phyloP scores from a whole-genome alignment of 2,888 invertebrate genomes.

The Amphipoea lucens region DNA sequence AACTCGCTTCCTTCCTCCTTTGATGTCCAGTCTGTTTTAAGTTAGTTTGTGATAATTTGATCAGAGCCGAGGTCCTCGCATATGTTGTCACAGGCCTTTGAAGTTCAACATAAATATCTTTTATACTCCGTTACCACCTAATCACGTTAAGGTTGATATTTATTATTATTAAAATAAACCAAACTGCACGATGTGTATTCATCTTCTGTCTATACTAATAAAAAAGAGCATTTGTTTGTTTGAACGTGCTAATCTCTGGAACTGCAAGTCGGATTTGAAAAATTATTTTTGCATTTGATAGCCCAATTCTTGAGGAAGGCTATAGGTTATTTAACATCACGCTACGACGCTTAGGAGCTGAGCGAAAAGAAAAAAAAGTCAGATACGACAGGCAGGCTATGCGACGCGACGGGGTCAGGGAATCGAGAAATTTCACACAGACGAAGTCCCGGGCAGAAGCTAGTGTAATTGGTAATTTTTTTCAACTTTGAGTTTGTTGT shows the following conservation, averaged over 20 bases:
- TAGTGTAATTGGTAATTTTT: constrained; percentile 25
- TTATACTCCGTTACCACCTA: constrained; percentile 37
- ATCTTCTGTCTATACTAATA: neutral
- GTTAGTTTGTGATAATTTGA: constrained; percentile 78
- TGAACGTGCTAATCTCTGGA: neutral
- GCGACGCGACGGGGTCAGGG: too few relatives aligned
- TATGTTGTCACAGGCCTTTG: constrained; percentile 60
- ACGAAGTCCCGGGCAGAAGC: too few relatives aligned
- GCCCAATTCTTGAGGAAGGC: too few relatives aligned
- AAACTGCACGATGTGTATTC: constrained; percentile 7
- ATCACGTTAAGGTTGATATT: constrained; percentile 40
- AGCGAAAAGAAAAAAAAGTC: too few relatives aligned
- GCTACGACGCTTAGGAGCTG: too few relatives aligned
- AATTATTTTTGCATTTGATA: too few relatives aligned
- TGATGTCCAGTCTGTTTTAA: constrained; percentile 75
- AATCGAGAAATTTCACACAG: too few relatives aligned
- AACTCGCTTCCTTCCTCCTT: constrained; percentile 72
- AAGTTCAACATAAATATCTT: constrained; percentile 59
- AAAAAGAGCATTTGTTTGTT: neutral
- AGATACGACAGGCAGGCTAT: too few relatives aligned
- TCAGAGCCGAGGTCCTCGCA: constrained; percentile 61
- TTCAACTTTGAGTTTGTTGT: constrained; percentile 21
- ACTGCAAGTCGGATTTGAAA: too few relatives aligned
- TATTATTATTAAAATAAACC: constrained; percentile 32
- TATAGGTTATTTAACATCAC: too few relatives aligned